A percentile compares a stretch with the other conserved stretches of the same genome.
These are phyloP conservation scores for Anomalospiza imberbis DNA, from an alignment of 2,797 vertebrate genomes.

Conservation along the genomic window DNA sequence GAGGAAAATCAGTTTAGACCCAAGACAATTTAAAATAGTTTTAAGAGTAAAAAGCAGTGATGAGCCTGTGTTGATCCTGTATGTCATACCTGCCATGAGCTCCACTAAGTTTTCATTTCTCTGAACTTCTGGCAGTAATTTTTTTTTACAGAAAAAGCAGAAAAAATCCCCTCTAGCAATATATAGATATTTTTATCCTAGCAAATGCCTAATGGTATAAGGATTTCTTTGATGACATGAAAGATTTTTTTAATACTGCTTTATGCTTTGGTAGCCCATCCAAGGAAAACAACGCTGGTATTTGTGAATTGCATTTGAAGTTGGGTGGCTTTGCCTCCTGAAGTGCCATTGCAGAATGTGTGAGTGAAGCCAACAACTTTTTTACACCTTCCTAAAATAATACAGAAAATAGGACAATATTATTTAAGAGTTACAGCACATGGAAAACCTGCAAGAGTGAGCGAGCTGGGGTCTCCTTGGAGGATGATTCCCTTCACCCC, in stretches of 20 bases:
- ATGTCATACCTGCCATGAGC: background rate
- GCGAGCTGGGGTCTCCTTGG: background rate
- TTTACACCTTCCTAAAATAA: background rate
- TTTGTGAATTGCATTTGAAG: background rate
- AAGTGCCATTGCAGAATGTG: background rate
- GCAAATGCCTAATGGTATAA: background rate
- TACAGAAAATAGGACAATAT: background rate
- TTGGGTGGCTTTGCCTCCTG: background rate
- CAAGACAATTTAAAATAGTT: constrained; percentile 23
- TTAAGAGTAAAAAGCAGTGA: background rate
- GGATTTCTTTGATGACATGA: background rate
- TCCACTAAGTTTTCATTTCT: background rate
- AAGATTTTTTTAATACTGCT: background rate
- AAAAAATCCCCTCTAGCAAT: background rate
- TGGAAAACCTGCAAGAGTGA: background rate
- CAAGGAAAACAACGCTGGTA: background rate
- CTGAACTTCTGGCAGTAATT: background rate
- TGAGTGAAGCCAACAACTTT: background rate
- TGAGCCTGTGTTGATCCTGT: constrained; percentile 5
- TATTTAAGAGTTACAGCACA: background rate
- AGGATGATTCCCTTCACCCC: background rate
- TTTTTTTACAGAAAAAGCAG: background rate
- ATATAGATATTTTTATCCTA: background rate
- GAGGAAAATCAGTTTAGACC: background rate
- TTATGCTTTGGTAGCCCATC: background rate